Conservation (phyloP, 2,113 vertebrate species). For the Zosterops lateralis region DNA sequence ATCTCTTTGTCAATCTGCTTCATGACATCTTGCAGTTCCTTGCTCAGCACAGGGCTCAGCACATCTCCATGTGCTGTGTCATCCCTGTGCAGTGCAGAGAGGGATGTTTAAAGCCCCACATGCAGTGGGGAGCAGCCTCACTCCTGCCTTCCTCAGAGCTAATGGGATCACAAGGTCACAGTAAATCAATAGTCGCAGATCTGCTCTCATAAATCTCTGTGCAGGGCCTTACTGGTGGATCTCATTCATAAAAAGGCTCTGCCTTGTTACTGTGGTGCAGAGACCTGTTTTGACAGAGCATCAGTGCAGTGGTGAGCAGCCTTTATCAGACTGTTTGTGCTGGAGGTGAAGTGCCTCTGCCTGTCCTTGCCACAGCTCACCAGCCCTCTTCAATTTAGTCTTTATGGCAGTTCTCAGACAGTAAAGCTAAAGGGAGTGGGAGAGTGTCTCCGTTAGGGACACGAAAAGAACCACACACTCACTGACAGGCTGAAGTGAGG, state of each 20-base stretch:
- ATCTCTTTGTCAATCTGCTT: not conserved
- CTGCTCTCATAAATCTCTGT: not conserved
- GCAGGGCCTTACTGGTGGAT: not conserved
- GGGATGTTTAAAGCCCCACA: not conserved
- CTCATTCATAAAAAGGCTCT: not conserved
- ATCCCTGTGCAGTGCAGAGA: not conserved
- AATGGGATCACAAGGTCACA: not conserved
- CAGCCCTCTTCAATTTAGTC: not conserved
- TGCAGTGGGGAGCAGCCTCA: rapidly evolving
- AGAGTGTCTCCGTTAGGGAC: too few species aligned
- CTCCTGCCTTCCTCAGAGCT: not conserved
- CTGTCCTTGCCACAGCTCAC: not conserved
- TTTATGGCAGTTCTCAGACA: not conserved
- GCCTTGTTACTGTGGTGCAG: not conserved
- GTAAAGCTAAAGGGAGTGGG: not conserved
- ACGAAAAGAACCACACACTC: too few species aligned
- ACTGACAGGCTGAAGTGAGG: too few species aligned
- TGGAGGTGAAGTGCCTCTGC: not conserved
- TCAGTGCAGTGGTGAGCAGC: not conserved
- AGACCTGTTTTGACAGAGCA: not conserved
- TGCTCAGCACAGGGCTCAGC: not conserved
- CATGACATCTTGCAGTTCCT: not conserved
- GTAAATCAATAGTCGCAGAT: slow-evolving; percentile 5
- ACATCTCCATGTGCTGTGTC: not conserved
- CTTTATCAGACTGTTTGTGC: not conserved